Evolutionary conservation across 2,113 vertebrate genomes (phyloP).

Genomic region (Carlito syrichta): DNA sequence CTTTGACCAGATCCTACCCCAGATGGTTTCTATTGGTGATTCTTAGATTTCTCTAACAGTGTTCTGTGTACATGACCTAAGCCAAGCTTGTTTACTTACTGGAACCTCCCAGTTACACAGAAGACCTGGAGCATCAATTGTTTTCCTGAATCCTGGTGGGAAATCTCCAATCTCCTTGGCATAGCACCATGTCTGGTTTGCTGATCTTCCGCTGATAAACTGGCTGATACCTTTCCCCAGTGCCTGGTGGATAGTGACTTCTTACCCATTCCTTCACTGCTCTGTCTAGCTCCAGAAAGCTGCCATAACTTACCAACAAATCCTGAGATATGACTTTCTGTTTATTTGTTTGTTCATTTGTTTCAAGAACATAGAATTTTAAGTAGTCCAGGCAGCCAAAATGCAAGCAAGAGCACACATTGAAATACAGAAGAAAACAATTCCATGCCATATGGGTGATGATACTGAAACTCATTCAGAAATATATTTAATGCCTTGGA

Average conservation of each 20-base stretch:
- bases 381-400: slow-evolving; percentile 36
- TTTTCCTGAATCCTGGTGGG: neutral
- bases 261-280: neutral
- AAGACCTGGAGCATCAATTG: neutral
- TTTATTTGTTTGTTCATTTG: slow-evolving; percentile 12
- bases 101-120: neutral
- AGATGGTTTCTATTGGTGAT: neutral
- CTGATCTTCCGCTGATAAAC: neutral
- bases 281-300: neutral
- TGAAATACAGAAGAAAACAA: slow-evolving; percentile 26
- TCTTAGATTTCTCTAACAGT: neutral
- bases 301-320: neutral
- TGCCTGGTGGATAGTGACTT: neutral
- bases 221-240: neutral
- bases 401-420: neutral
- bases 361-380: slow-evolving; percentile 24
- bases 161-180: neutral
- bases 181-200: neutral
- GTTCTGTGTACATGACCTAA: neutral
- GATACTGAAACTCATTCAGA: slow-evolving; percentile 42
- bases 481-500: slow-evolving; percentile 58
- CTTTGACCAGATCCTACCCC: neutral
- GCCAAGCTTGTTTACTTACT: neutral
- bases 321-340: neutral
- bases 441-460: slow-evolving; percentile 40